Conservation (phyloP, 1,140 invertebrate genomes). For the Prorops nasuta region DNA sequence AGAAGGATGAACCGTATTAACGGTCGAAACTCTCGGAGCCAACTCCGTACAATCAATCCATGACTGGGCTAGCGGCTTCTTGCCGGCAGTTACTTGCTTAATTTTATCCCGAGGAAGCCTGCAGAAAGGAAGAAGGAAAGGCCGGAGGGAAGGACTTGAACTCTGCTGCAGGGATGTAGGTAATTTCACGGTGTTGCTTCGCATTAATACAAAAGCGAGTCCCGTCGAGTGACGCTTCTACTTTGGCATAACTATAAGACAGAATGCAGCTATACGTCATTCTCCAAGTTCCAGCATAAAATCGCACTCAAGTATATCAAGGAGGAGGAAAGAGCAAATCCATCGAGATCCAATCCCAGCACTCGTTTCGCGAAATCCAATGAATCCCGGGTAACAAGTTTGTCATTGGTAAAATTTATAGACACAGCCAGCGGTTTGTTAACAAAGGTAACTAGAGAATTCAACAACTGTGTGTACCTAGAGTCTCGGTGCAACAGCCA, state of each 20-base stretch:
- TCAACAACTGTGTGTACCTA: not conserved
- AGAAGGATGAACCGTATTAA: constrained; percentile 21
- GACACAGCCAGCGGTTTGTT: not conserved
- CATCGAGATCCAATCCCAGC: too few species aligned
- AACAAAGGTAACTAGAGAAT: not conserved
- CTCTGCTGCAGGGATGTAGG: constrained; percentile 25
- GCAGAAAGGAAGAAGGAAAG: constrained; percentile 1
- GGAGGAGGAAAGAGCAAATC: too few species aligned
- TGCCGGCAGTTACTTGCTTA: constrained; percentile 9
- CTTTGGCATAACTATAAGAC: not conserved
- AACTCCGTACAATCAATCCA: constrained; percentile 19
- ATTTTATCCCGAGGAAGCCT: constrained; percentile 4
- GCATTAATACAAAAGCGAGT: constrained; percentile 38
- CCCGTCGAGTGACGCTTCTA: constrained; percentile 7
- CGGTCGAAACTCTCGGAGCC: constrained; percentile 11
- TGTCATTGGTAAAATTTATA: too few species aligned
- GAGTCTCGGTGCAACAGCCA: too few species aligned
- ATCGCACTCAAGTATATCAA: too few species aligned
- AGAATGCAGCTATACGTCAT: too few species aligned
- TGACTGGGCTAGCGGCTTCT: not conserved
- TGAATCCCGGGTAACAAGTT: too few species aligned
- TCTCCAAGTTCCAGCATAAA: too few species aligned
- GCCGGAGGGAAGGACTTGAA: constrained; percentile 6
- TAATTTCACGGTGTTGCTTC: constrained; percentile 48
- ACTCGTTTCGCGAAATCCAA: too few species aligned